A percentile compares a stretch with the other conserved stretches of the same genome.
Evolutionary conservation across 2,797 vertebrate genomes (phyloP).

Genomic region (Eulemur coronatus): DNA sequence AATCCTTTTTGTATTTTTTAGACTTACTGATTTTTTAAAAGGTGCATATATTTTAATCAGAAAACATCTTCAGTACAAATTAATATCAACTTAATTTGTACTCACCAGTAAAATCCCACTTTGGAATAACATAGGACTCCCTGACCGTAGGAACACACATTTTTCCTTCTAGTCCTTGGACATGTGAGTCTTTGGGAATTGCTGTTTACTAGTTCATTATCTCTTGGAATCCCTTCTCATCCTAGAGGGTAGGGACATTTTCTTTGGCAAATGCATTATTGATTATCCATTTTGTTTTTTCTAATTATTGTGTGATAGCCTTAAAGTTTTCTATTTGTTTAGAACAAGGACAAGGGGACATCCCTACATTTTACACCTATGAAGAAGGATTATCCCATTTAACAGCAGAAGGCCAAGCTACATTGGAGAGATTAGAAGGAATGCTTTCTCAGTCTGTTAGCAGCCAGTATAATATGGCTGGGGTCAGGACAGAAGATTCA

Average conservation of each 20-base stretch:
- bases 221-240: conserved; percentile 19
- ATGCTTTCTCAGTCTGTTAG: conserved; percentile 94
- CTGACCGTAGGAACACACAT: neutral
- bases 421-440: conserved; percentile 94
- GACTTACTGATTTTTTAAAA: neutral
- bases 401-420: conserved; percentile 94
- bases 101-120: neutral
- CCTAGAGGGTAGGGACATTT: neutral
- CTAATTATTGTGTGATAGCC: conserved; percentile 23
- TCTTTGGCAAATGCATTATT: conserved; percentile 24
- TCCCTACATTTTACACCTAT: conserved; percentile 95
- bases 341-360: conserved; percentile 91
- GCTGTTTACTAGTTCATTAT: neutral
- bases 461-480: conserved; percentile 96
- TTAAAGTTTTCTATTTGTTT: conserved; percentile 64
- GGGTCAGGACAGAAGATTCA: conserved; percentile 92
- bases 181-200: conserved; percentile 33
- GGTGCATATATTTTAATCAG: conserved; percentile 3
- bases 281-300: neutral
- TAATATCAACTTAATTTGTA: neutral
- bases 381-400: conserved; percentile 95
- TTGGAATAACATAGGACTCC: neutral
- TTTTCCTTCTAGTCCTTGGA: neutral
- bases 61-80: neutral
- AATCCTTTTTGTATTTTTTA: neutral